Base-by-base conservation (phyloP, 2,113 vertebrate genomes). In the Chionodraco myersi region DNA sequence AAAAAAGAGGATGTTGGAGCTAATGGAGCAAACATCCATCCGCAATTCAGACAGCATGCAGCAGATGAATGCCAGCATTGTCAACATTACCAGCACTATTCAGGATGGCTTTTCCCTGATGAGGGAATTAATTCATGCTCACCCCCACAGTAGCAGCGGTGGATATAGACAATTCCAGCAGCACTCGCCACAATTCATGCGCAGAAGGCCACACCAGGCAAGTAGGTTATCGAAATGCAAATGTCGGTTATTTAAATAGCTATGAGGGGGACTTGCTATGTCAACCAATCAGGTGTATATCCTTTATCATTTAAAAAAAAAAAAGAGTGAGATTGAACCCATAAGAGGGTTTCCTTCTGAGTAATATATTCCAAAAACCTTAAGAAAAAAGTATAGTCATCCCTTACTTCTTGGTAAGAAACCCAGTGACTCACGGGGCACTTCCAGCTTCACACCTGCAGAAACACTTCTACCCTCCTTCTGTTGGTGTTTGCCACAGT, bases 281-380 rank as follows among this genome's bases (percentile, higher is more conserved):
- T 30, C 30, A 16, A 68, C 6, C 30, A 21, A 30, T 54, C 21
- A 41, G 4, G 18, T 26, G 0, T 16, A 23, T 41, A 48, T n/a
- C 11, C 44, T 48, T 51, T 56, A 15, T 58, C 18, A 47, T 57
- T 69, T 26, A 58, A 21, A 9, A 30, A 30, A 3, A 44, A 9
- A 30, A 30, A 3, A 44, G 5, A 3, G 14, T 77, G 57, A 63
- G 23, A 26, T 14, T 53, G 21, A 36, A 77, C 18, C 49, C 21
- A 36, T 18, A 8, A 9, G 14, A 15, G 4, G 14, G 54, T 61
- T 70, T 56, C 57, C 2, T 2, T 63, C 13, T 79, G 59, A 72
- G 14, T 72, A 52, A 65, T 21, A 1, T 10, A 75, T 75, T 63
- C 44, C 49, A 69, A 76, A 56, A 2, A 59, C 21, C 64, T 60